A percentile compares a stretch with the other conserved stretches of the same genome.
phyloP scores from a whole-genome alignment of 2,888 invertebrate species.

The Drosophila quinaria region DNA sequence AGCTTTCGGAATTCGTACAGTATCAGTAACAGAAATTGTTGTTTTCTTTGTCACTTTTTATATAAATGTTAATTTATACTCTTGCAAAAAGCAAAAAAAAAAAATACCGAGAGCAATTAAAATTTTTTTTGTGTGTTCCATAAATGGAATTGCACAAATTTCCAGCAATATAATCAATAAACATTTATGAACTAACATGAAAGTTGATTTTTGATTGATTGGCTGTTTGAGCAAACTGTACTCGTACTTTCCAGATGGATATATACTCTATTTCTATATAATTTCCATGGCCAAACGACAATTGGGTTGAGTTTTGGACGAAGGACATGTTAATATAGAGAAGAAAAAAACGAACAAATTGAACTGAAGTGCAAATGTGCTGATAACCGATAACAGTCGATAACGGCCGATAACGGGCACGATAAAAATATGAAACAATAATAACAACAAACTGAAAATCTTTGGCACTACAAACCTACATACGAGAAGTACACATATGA shows the following conservation, averaged over 20 bases:
- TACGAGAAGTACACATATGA: not conserved
- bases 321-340: conserved; percentile 54
- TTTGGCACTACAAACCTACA: conserved; percentile 14
- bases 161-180: conserved; percentile 61
- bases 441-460: conserved; percentile 36
- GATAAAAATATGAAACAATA: conserved; percentile 62
- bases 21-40: not conserved
- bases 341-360: conserved; percentile 1
- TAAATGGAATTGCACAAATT: conserved; percentile 41
- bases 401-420: conserved; percentile 40
- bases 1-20: not conserved
- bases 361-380: conserved; percentile 43
- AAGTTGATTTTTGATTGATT: conserved; percentile 72
- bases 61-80: conserved; percentile 50
- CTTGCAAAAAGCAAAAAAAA: conserved; percentile 2
- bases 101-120: conserved; percentile 40
- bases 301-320: conserved; percentile 28
- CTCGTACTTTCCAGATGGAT: not conserved
- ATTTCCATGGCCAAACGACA: conserved; percentile 30
- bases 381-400: conserved; percentile 69
- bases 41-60: conserved; percentile 20
- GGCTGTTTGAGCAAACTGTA: conserved; percentile 37
- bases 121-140: conserved; percentile 26
- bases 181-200: conserved; percentile 60
- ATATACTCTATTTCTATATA: conserved; percentile 2